Conservation (phyloP, 2,113 vertebrate species). For the Syrmaticus mikado region DNA sequence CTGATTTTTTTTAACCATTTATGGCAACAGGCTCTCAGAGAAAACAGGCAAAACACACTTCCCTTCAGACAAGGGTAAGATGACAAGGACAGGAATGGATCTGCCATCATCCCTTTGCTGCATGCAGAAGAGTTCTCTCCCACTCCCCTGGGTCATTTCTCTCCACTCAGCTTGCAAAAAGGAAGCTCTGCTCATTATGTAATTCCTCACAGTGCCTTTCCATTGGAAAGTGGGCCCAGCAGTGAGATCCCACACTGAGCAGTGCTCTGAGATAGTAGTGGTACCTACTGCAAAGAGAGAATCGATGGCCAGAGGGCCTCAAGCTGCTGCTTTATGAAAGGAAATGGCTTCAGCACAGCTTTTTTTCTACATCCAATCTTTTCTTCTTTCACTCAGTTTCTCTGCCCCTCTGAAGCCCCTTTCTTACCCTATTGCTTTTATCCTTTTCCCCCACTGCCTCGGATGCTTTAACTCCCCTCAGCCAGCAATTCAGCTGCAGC, state of each 20-base stretch:
- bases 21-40: background rate
- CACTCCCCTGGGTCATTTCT: background rate
- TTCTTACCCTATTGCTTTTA: background rate
- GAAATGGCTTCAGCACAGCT: background rate
- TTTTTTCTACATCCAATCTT: background rate
- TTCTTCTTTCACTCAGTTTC: background rate
- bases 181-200: background rate
- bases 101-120: background rate
- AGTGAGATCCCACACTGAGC: background rate
- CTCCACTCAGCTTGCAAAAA: background rate
- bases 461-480: too few relatives aligned
- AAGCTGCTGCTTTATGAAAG: background rate
- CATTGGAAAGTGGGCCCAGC: background rate
- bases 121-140: accelerated
- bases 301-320: background rate
- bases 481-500: background rate
- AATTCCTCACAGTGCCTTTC: background rate
- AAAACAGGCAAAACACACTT: background rate
- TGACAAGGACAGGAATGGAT: background rate
- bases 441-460: background rate
- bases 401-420: background rate
- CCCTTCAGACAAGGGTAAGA: background rate
- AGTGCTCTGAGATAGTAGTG: background rate
- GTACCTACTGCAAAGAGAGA: background rate
- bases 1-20: background rate